Base-by-base conservation (phyloP, 2,888 invertebrate genomes). In the Hirudinaria manillensis region DNA sequence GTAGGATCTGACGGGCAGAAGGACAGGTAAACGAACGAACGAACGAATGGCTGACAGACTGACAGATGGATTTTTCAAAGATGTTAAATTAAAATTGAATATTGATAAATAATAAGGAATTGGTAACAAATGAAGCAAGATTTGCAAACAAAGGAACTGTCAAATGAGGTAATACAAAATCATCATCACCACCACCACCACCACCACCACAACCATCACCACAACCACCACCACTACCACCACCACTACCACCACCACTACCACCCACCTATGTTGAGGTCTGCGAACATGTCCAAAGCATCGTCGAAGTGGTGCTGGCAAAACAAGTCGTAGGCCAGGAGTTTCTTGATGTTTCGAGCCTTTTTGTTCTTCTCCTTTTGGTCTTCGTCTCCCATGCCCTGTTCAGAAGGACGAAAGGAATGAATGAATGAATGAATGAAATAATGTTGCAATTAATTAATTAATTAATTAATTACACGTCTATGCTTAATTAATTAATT, bases 241-340 rank as follows among this genome's bases (percentile, higher is more conserved):
- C n/a, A 61, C 1, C 4, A 24, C 21, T 19, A 6, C 21, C 10
- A 61, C 10, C 27, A 6, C 61, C 61, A 6, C 16, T 13, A 29
- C 67, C 67, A 29, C n/a, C 7, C 10, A 88, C 89, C 89, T 4
- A 94, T 95, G 80, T 91, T 91, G 0, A 97, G 88, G 83, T 92
- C 91, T 4, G 91, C 87, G 85, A 98, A 98, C 82, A 95, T 91
- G 75, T 90, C 89, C 92, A 99, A 94, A 0, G 98, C 93, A 80
- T 92, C 91, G 16, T 91, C 88, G 84, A 93, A 99, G 80, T 92
- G 89, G 83, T 92, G 93, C 82, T 91, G 91, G 74, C 91, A 90
- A 85, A 99, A 99, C 16, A 97, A 87, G 83, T 97, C 92, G 81
- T 93, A 90, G 0, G 98, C 99, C 83, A 92, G 90, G 0, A 93